These are phyloP conservation scores for Imbricaverruca yamaguchii DNA, from an alignment of 2,888 invertebrate species.

Conservation along the genomic window DNA sequence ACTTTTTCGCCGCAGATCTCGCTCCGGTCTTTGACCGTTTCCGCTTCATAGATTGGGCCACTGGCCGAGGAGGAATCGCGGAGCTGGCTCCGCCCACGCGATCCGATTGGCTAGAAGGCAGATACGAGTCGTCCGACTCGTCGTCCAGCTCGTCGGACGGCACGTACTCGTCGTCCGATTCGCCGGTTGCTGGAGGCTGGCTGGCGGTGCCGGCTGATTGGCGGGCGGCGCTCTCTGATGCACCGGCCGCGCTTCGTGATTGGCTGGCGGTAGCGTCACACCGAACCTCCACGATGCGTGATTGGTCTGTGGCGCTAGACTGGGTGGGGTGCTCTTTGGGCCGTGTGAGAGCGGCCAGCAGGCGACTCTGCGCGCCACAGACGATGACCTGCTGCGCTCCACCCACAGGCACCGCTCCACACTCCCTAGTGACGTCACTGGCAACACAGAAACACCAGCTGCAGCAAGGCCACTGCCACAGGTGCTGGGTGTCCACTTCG, in stretches of 20 bases:
- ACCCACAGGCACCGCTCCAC: neutral
- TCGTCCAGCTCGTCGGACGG: neutral
- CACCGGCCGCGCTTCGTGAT: neutral
- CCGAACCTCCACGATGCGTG: too few relatives aligned
- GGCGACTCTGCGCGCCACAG: neutral
- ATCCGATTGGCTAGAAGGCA: neutral
- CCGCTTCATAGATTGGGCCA: neutral
- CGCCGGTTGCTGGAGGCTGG: neutral
- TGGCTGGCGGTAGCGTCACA: neutral
- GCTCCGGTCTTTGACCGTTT: neutral
- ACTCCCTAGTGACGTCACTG: neutral
- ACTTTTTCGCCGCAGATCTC: neutral
- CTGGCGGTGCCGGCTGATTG: too few relatives aligned
- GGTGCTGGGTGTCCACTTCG: too few relatives aligned
- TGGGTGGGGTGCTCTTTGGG: too few relatives aligned
- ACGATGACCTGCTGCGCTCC: neutral
- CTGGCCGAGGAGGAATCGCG: neutral
- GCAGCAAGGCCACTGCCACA: neutral
- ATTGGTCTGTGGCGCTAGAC: too few relatives aligned
- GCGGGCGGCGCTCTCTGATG: too few relatives aligned
- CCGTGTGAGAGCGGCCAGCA: too few relatives aligned
- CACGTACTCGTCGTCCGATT: conserved; percentile 7
- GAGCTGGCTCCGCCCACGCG: neutral
- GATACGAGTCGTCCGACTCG: neutral
- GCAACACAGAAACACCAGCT: neutral